Percentiles rank a stretch among this genome's conserved stretches.
These are phyloP conservation scores for Pogonocherus hispidulus DNA, from an alignment of 2,888 invertebrate genomes.

Conservation along the genomic window DNA sequence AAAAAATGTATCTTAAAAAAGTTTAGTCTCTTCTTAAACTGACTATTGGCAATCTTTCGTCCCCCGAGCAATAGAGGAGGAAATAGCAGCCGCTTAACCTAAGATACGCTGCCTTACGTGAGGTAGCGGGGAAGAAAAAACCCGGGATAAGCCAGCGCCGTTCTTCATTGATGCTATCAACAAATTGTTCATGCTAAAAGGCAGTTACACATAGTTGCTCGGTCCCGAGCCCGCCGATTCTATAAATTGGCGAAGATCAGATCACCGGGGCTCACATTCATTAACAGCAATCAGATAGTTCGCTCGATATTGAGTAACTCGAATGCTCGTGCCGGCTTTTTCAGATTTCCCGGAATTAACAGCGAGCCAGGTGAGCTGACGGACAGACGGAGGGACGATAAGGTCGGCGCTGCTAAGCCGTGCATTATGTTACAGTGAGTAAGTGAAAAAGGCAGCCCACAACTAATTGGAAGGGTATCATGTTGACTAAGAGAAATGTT, in stretches of 20 bases:
- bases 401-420: conserved; percentile 34
- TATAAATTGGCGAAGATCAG: conserved; percentile 63
- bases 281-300: conserved; percentile 65
- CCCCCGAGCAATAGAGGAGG: too few relatives aligned
- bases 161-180: conserved; percentile 58
- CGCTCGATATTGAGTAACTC: conserved; percentile 55
- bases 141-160: conserved; percentile 38
- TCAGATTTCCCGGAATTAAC: conserved; percentile 57
- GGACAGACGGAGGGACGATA: conserved; percentile 51
- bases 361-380: conserved; percentile 52
- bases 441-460: too few relatives aligned
- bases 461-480: too few relatives aligned
- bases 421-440: too few relatives aligned
- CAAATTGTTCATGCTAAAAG: conserved; percentile 62
- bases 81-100: too few relatives aligned
- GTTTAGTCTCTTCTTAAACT: too few relatives aligned
- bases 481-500: too few relatives aligned
- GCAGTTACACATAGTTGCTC: conserved; percentile 57
- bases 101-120: too few relatives aligned
- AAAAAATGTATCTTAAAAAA: too few relatives aligned
- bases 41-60: too few relatives aligned
- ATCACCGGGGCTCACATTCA: conserved; percentile 64
- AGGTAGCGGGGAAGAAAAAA: conserved; percentile 34
- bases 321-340: conserved; percentile 46
- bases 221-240: conserved; percentile 56